phyloP scores from a whole-genome alignment of 2,888 invertebrate species.

The Eurytoma californica region DNA sequence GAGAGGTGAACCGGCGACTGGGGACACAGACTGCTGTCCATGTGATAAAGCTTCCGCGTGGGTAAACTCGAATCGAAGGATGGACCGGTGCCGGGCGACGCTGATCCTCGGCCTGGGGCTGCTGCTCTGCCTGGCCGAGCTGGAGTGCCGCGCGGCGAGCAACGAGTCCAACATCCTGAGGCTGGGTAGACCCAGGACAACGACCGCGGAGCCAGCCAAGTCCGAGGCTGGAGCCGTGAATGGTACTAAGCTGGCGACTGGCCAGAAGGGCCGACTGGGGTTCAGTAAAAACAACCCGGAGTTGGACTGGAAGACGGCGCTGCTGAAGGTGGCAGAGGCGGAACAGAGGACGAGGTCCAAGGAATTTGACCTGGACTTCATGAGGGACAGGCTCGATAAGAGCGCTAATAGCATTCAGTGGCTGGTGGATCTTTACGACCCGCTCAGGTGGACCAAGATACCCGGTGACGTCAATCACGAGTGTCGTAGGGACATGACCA shows the following conservation, averaged over 20 bases:
- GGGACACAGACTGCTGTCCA: conserved; percentile 1
- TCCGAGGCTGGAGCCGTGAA: neutral
- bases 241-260: neutral
- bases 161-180: conserved; percentile 60
- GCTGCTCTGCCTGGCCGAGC: neutral
- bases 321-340: conserved; percentile 61
- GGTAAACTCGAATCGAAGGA: neutral
- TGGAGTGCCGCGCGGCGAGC: conserved; percentile 14
- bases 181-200: conserved; percentile 49
- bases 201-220: neutral
- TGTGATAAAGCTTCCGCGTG: neutral
- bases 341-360: conserved; percentile 59
- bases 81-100: neutral
- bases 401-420: conserved; percentile 78
- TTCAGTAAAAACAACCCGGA: conserved; percentile 65
- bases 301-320: conserved; percentile 70
- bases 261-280: conserved; percentile 40
- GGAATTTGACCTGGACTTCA: conserved; percentile 70
- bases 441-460: conserved; percentile 79
- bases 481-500: conserved; percentile 78
- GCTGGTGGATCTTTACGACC: conserved; percentile 82
- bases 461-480: conserved; percentile 77
- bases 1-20: conserved; percentile 46
- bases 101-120: neutral
- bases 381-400: conserved; percentile 66